A percentile compares a stretch with the other conserved stretches of the same genome.
phyloP scores from a whole-genome alignment of 2,113 vertebrate species.

The Bufo gargarizans region DNA sequence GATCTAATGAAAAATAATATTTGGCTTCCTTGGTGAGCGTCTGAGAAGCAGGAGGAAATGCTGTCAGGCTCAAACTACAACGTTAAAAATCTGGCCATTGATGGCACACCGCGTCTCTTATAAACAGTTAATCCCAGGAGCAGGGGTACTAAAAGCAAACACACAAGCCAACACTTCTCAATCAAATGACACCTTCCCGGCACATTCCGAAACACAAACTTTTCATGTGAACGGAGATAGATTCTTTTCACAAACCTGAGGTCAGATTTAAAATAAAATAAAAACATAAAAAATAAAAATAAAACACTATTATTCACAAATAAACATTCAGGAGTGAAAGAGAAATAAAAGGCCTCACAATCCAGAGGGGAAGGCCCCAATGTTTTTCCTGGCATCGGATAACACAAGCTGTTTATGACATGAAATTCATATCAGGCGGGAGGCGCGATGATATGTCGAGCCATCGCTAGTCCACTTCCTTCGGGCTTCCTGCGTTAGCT shows the following conservation, averaged over 20 bases:
- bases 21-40: conserved; percentile 22
- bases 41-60: conserved; percentile 71
- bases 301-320: conserved; percentile 82
- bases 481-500: conserved; percentile 73
- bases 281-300: too few species aligned
- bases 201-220: conserved; percentile 78
- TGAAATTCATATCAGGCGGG: conserved; percentile 75
- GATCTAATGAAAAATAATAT: conserved; percentile 57
- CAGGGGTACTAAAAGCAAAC: conserved; percentile 80
- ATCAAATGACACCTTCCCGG: conserved; percentile 79
- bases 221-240: conserved; percentile 77
- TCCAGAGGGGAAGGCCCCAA: conserved; percentile 74
- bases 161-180: conserved; percentile 77
- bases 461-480: conserved; percentile 75
- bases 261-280: conserved; percentile 70
- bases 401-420: conserved; percentile 79
- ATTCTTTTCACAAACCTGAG: conserved; percentile 78
- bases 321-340: conserved; percentile 79
- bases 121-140: conserved; percentile 72
- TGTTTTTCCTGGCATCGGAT: conserved; percentile 85
- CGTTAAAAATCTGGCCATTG: conserved; percentile 71
- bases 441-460: conserved; percentile 74
- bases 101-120: conserved; percentile 72
- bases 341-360: conserved; percentile 63
- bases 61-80: conserved; percentile 73